Evolutionary conservation across 2,888 invertebrate genomes (phyloP).

Genomic region (Leptothorax acervorum): DNA sequence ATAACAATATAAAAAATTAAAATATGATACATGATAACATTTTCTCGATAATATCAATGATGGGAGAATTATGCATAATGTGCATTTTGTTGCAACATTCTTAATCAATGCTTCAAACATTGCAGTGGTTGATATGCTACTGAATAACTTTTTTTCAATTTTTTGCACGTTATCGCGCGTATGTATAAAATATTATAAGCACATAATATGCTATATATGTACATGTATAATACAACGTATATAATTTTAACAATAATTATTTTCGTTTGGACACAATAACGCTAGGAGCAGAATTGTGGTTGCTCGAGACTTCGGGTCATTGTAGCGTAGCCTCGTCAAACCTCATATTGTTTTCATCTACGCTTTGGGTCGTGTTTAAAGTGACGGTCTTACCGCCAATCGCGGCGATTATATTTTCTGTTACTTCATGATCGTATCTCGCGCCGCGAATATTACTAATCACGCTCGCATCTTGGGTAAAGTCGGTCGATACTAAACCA

Average conservation of each 20-base stretch:
- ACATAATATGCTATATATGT: constrained; percentile 28
- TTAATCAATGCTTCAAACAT: background rate
- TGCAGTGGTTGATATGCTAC: background rate
- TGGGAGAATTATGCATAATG: background rate
- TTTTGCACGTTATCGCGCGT: background rate
- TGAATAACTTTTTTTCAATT: background rate
- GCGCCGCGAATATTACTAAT: constrained; percentile 89
- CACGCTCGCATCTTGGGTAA: constrained; percentile 89
- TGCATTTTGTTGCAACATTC: background rate
- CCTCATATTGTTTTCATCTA: constrained; percentile 77
- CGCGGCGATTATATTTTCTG: constrained; percentile 87
- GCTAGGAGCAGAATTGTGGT: constrained; percentile 61
- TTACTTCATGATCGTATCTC: constrained; percentile 88
- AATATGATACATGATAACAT: background rate
- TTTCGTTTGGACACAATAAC: constrained; percentile 51
- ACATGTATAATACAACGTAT: constrained; percentile 57
- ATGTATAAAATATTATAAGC: constrained; percentile 32
- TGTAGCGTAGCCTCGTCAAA: constrained; percentile 76
- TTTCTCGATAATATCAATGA: background rate
- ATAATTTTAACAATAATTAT: constrained; percentile 38
- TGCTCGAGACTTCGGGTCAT: constrained; percentile 68
- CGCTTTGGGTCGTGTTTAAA: constrained; percentile 70
- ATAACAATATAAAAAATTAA: constrained; percentile 8
- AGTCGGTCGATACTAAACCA: constrained; percentile 88
- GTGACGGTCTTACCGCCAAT: constrained; percentile 81